A percentile compares a stretch with the other conserved stretches of the same genome.
These are phyloP conservation scores for Nipponacmea schrenckii DNA, from an alignment of 2,888 invertebrate species.

Conservation along the genomic window DNA sequence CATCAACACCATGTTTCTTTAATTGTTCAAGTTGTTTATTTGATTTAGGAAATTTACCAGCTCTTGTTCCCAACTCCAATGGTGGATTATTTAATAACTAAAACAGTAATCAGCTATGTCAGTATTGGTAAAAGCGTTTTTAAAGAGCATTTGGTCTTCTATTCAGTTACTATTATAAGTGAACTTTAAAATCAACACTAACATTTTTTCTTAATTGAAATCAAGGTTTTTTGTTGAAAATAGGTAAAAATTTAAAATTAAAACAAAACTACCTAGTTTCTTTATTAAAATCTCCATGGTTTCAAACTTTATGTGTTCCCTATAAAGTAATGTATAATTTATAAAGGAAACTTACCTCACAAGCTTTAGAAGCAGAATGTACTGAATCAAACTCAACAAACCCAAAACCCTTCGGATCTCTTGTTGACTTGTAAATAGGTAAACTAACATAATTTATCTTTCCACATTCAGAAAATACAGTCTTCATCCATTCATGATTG, in stretches of 20 bases:
- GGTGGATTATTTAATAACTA: constrained; percentile 56
- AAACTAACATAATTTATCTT: constrained; percentile 86
- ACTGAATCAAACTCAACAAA: constrained; percentile 87
- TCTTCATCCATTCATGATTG: constrained; percentile 83
- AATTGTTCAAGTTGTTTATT: constrained; percentile 47
- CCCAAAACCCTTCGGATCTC: constrained; percentile 87
- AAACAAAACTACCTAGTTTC: not conserved
- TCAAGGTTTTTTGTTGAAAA: not conserved
- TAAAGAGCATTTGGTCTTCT: not conserved
- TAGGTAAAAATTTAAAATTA: not conserved
- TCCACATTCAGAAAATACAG: constrained; percentile 85
- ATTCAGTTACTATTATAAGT: not conserved
- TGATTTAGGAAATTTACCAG: constrained; percentile 54
- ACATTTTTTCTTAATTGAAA: not conserved
- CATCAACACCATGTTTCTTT: constrained; percentile 39
- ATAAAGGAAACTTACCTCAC: constrained; percentile 39
- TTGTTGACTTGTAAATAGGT: constrained; percentile 85
- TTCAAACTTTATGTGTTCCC: too few relatives aligned
- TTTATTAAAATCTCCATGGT: not conserved
- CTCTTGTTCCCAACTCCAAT: constrained; percentile 34
- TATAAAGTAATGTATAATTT: too few relatives aligned
- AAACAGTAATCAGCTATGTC: not conserved
- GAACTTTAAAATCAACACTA: too few relatives aligned
- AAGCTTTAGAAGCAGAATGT: constrained; percentile 80
- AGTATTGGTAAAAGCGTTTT: not conserved